Evolutionary conservation across 1,140 invertebrate species (phyloP), one percentile per base, ranked within the genome.

Genomic region (Cotesia vestalis): DNA sequence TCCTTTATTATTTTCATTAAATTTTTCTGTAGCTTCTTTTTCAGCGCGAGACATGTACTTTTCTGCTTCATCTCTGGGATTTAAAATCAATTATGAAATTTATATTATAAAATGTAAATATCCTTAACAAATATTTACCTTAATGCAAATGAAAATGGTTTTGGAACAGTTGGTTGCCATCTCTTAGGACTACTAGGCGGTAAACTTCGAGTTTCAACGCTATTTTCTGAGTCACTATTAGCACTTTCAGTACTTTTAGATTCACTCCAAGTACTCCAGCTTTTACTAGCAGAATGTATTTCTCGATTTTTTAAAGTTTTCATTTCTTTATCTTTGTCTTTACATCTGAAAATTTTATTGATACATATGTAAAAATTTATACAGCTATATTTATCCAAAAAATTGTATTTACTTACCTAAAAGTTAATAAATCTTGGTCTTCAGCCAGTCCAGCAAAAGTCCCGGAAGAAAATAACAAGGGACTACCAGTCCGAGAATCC

Each of bases 141-240:
- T 74, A 90, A 82, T 2, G 90, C 91, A 88, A 92, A 91, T 80
- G 88, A 88, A 83, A 92, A 92, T 14, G 91, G 90, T 77, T 91
- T 90, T 0, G 90, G 89, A 60, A 91, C 85, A 0, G 91, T 92
- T 12, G 85, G 83, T 51, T 85, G 81, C 84, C 81, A 87, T 51
- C 81, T 80, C 74, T 84, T 83, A 55, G 82, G 78, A 72, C 73
- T 82, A 46, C 57, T 75, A 1, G 84, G 75, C 12, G 86, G 83
- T 38, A 86, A 70, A 73, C 83, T 87, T 74, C 82, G 85, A 3
- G 83, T 86, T 67, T 85, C 84, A 5, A 77, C 75, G 59, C 70
- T 83, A 62, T 80, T 78, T 38, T 85, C 84, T 1, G 55, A 76
- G 6, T 83, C 81, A 59, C 79, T 86, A 11, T 84, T 79, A 2